Base-by-base conservation (phyloP, 2,888 invertebrate species). In the Trichacis sp. region DNA sequence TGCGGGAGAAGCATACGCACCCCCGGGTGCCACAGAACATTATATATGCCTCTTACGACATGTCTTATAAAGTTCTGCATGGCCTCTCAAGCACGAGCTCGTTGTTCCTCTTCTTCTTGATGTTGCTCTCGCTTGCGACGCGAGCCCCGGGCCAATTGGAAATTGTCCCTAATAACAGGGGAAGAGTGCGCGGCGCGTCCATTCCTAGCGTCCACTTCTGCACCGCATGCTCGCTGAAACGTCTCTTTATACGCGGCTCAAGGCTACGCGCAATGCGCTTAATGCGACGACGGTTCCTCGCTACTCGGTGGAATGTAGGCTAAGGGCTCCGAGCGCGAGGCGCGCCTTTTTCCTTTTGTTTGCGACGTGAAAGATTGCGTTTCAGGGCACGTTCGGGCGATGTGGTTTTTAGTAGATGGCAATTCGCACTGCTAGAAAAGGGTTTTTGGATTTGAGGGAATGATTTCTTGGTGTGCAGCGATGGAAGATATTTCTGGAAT, bases 151-250 rank as follows among this genome's bases (percentile, higher is more conserved):
- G 83, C 81, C 76, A 75, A 80, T 79, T 82, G 82, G 81, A 84
- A 83, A 83, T 84, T 83, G 83, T 83, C 83, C 82, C 79, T 84
- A 84, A 83, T 84, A 84, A 83, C 82, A 83, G 83, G 80, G 82
- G 82, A 82, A 80, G 73, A 68, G 70, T 67, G 70, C 68, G 38
- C 3, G 64, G 70, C 73, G 72, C 73, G 74, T 78, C 75, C 76
- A 77, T 79, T 80, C 77, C 79, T 81, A 79, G 80, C 79, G 72
- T 73, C 75, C 74, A 76, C 76, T n/a, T n/a, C n/a, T 73, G 74
- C 70, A 71, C 72, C 69, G 66, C 74, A 68, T 68, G 68, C 72
- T 71, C 71, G 74, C 72, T 73, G 72, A 74, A 79, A 76, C 78
- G 73, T 78, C 76, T 77, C 76, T 77, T 79, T 77, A 75, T 69